Percentiles rank a stretch among this genome's conserved stretches.
phyloP scores from a whole-genome alignment of 2,888 invertebrate genomes.

The Rotaria macrura region DNA sequence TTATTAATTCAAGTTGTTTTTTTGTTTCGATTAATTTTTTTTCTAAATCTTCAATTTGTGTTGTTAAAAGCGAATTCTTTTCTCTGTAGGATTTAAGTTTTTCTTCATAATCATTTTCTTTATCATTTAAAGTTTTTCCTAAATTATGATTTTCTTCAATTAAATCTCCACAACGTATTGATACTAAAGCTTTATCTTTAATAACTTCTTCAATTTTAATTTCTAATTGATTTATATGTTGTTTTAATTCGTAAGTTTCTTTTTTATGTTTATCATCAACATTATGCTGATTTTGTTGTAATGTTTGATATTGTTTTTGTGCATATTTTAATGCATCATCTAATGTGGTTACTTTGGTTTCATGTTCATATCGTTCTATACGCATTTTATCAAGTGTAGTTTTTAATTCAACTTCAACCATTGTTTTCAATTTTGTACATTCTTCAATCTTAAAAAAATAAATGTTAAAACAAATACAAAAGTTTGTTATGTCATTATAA shows the following conservation, averaged over 20 bases:
- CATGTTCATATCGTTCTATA: neutral
- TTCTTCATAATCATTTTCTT: conserved; percentile 19
- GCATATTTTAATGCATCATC: neutral
- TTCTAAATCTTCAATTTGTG: conserved; percentile 16
- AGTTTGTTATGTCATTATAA: neutral
- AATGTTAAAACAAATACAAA: neutral
- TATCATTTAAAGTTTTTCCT: neutral
- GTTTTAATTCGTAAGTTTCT: neutral
- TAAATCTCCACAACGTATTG: neutral
- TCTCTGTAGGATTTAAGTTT: neutral
- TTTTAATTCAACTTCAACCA: neutral
- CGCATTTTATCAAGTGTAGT: neutral
- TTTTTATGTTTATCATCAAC: neutral
- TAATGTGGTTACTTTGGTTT: neutral
- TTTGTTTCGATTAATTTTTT: conserved; percentile 1
- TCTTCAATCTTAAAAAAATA: neutral
- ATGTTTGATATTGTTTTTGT: neutral
- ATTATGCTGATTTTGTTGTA: neutral
- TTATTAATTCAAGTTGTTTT: conserved; percentile 10
- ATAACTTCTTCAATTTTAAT: conserved; percentile 10
- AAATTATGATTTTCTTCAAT: conserved; percentile 14
- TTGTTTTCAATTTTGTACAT: neutral
- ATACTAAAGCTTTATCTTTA: neutral
- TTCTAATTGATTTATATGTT: neutral
- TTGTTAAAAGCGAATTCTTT: neutral